Base-by-base conservation (phyloP, 2,888 invertebrate genomes). In the Cheilosia vernalis region DNA sequence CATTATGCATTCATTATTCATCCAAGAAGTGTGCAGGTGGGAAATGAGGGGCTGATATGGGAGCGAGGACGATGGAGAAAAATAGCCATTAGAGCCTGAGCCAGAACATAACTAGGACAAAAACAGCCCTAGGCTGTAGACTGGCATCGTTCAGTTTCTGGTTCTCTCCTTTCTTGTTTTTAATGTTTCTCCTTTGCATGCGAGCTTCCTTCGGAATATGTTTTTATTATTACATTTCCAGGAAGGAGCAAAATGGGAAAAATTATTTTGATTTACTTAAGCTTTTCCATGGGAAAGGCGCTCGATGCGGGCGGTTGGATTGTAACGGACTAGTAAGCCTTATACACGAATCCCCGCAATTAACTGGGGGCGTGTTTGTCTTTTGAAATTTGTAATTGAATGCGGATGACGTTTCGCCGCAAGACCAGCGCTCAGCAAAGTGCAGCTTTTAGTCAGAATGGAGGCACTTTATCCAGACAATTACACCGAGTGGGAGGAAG, bases 1-100 rank as follows among this genome's bases (percentile, higher is more conserved):
- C 80, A 80, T 84, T 80, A 80, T 80, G 74, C 70, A 74, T 76
- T 84, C 84, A 84, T 84, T 84, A 84, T 79, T 84, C 84, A 84
- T 80, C 42, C 60, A 47, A 73, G 49, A 30, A 73, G 67, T 24
- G 21, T 51, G 24, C 72, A 13, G 64, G 60, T 19, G 2, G 58
- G 4, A 10, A 5, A 3, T 5, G 10, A 4, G 49, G 21, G 30
- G 10, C 4, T 7, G 33, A 4, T 37, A 30, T 0, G 17, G 55
- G 27, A 13, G 40, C 24, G 33, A 44, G 47, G 56, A 17, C n/a
- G 49, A 47, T 30, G 76, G 56, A 63, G 56, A 74, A 74, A 84
- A 84, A 84, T 84, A 53, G 83, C 83, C 83, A 84, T 84, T 79
- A 84, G 83, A 79, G 73, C 69, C 15, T 49, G 55, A 64, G 53